Percentiles rank a stretch among this genome's conserved stretches.
These are phyloP conservation scores for Tetraneura akinire DNA, from an alignment of 1,140 invertebrate genomes.

Conservation along the genomic window DNA sequence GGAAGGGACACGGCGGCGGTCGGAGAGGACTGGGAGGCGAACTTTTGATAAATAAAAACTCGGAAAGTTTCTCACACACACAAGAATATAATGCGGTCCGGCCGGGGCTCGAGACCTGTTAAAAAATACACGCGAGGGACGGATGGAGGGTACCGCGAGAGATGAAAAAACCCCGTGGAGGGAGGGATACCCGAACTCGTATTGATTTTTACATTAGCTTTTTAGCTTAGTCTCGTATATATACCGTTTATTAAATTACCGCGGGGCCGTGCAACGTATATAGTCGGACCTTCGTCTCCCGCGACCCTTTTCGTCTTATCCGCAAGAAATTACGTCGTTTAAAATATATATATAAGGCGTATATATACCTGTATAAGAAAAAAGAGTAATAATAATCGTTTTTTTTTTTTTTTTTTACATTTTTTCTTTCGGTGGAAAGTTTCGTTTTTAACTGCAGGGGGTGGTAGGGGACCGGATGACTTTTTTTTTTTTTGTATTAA, in stretches of 20 bases:
- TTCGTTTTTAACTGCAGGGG: no score
- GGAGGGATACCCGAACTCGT: conserved; percentile 45
- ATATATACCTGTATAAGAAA: neutral
- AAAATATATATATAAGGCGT: conserved; percentile 6
- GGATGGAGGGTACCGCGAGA: neutral
- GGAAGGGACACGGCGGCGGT: neutral
- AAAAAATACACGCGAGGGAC: conserved; percentile 42
- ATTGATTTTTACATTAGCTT: conserved; percentile 51
- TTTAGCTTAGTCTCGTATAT: conserved; percentile 41
- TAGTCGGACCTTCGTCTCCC: conserved; percentile 3
- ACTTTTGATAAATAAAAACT: conserved; percentile 51
- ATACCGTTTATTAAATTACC: conserved; percentile 50
- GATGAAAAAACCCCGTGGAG: conserved; percentile 20
- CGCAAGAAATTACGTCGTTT: conserved; percentile 40
- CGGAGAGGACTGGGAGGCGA: neutral
- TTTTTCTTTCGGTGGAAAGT: no score
- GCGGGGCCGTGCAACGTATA: conserved; percentile 35
- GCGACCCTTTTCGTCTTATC: conserved; percentile 21
- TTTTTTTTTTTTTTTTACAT: no score
- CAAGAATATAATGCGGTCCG: conserved; percentile 50
- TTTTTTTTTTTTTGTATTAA: neutral
- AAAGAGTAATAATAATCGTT: neutral
- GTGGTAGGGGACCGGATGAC: neutral
- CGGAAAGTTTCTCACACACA: conserved; percentile 46
- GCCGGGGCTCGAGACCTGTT: conserved; percentile 46